Base-by-base conservation (phyloP, 2,797 vertebrate species). In the Sebastes itinus region DNA sequence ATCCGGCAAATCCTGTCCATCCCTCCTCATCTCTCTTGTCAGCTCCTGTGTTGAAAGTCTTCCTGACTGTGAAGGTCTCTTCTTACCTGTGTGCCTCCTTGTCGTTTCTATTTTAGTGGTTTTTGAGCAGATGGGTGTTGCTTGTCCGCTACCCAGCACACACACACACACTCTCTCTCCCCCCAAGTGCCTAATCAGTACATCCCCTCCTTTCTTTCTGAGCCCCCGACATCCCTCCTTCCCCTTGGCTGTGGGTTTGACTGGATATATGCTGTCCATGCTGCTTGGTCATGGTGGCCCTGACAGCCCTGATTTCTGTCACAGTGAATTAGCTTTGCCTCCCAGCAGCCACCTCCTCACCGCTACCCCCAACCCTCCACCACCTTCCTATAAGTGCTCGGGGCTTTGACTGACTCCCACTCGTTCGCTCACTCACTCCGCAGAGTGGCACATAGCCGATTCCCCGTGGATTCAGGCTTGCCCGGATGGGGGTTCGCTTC, bases 291-390 rank as follows among this genome's bases (percentile, higher is more conserved):
- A 94, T 90, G 92, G 92, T 93, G 90, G 87, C 90, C 92, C 90
- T 93, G 91, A 93, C 90, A 92, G 92, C 93, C 90, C 91, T 91
- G 92, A 93, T 93, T 95, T 90, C 95, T 94, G 95, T 95, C 95
- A 95, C 89, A 95, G 91, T 85, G 84, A 94, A 95, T 96, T 94
- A 94, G 92, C 88, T 91, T 88, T 89, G 89, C 87, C 88, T 94
- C 80, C 85, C 69, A 90, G 90, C 90, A 90, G 84, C 90, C 88
- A 90, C 90, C 84, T 93, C 87, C 79, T 90, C 86, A 54, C 77
- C 46, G 67, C 63, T n/a, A 7, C 55, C 73, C 84, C 77, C 77
- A 35, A 14, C 68, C 75, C 68, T 12, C 72, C 66, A 32, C 67
- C 72, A 64, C 75, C 72, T 81, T 23, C 63, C 65, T 66, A n/a